Evolutionary conservation across 2,797 vertebrate genomes (phyloP), one percentile per base, ranked within the genome.

Genomic region (Anguilla anguilla): DNA sequence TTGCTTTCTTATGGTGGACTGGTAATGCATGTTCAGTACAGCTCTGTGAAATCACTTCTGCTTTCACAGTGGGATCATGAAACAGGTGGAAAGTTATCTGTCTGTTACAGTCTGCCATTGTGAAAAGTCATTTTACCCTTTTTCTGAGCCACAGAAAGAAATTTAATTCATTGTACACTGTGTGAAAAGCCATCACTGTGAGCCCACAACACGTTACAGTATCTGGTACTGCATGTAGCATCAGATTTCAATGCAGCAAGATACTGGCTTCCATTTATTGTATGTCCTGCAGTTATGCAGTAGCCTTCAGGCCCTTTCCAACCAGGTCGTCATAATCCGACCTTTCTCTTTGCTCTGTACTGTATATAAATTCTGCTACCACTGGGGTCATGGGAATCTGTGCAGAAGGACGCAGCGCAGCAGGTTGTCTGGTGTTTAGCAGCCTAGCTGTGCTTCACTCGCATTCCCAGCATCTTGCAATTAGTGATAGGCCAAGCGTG

Each of bases 391-490:
- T 86, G 89, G 85, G 85, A 88, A 88, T 46, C 64, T 43, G 28
- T 87, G 87, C 67, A 88, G 85, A 82, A 81, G 85, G 87, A 79
- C 46, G 85, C 55, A 64, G 25, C 88, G 25, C 67, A 88, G 87
- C 69, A 85, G 81, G 87, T 43, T 46, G 83, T 79, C 81, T 79
- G 57, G 35, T 79, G 22, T 85, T 43, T 55, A 55, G 61, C 83
- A n/a, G 83, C 85, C 53, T 74, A 81, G 53, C 83, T 46, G 6
- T 43, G 64, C 46, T 87, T 74, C 69, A 77, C 49, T 77, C 85
- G 59, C 87, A 81, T 84, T 86, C 87, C 87, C 89, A 85, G 87
- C 81, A 82, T 88, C 89, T 88, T 57, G 59, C 67, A 90, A 85
- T 90, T 88, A 88, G 82, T 35, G 81, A 84, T 13, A 88, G 72